Percentiles rank a stretch among this genome's conserved stretches.
Conservation (phyloP, 1,140 invertebrate genomes). For the Tenebrio molitor region DNA sequence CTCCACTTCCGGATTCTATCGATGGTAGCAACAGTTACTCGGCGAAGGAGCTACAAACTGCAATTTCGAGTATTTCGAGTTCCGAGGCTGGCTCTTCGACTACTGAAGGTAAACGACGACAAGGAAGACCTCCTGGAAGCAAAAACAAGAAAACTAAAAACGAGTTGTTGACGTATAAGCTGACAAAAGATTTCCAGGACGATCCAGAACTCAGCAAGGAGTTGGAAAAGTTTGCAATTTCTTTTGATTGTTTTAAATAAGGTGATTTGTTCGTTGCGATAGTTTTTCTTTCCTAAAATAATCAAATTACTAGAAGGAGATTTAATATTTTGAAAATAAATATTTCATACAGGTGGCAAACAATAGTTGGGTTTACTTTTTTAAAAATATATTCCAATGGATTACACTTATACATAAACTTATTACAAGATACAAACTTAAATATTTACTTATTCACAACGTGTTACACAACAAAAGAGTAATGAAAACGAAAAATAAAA, state of each 20-base stretch:
- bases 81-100: neutral
- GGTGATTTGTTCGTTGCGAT: neutral
- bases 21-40: conserved; percentile 41
- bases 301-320: too few species aligned
- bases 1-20: conserved; percentile 40
- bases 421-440: conserved; percentile 19
- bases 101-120: conserved; percentile 17
- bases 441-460: conserved; percentile 36
- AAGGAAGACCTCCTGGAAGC: conserved; percentile 51
- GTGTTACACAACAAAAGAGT: conserved; percentile 30
- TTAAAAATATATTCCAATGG: conserved; percentile 27
- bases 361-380: too few species aligned
- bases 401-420: conserved; percentile 4
- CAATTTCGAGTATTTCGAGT: conserved; percentile 53
- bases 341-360: too few species aligned
- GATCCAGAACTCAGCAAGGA: conserved; percentile 64
- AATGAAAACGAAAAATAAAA: conserved; percentile 24
- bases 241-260: conserved; percentile 49
- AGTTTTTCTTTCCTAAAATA: too few species aligned
- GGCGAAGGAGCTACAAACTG: conserved; percentile 50
- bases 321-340: too few species aligned
- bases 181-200: conserved; percentile 60
- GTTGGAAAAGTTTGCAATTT: conserved; percentile 61
- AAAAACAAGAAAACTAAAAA: conserved; percentile 48
- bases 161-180: neutral